Conservation (phyloP, 2,797 vertebrate genomes). For the Channallabes apus region DNA sequence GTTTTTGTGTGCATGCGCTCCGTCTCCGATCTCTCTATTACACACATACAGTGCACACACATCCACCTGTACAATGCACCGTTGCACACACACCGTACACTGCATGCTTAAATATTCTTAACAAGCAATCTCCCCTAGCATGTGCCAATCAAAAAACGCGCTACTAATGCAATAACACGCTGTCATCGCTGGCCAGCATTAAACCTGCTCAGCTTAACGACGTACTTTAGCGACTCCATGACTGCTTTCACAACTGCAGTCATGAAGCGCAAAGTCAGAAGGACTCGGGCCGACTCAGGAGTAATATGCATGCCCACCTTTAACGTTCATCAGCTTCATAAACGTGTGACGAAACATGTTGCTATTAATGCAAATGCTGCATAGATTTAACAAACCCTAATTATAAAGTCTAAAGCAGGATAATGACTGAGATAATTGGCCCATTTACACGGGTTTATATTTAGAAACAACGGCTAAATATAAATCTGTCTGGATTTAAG, state of each 20-base stretch:
- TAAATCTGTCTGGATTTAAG: constrained; percentile 14
- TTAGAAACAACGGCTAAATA: neutral
- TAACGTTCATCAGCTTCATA: constrained; percentile 32
- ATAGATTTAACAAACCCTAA: neutral
- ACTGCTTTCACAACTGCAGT: neutral
- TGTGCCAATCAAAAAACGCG: constrained; percentile 32
- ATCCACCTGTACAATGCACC: neutral
- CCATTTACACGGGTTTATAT: constrained; percentile 6
- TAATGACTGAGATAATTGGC: neutral
- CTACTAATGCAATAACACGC: constrained; percentile 27
- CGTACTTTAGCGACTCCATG: constrained; percentile 1
- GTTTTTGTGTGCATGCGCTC: constrained; percentile 53
- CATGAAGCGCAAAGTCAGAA: constrained; percentile 9
- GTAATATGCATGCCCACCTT: constrained; percentile 18
- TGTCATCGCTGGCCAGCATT: constrained; percentile 32
- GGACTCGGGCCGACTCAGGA: neutral
- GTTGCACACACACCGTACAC: constrained; percentile 27
- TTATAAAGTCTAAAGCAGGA: neutral
- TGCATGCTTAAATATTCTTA: constrained; percentile 48
- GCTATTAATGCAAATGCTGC: too few relatives aligned
- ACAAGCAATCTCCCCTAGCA: constrained; percentile 37
- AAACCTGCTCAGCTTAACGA: constrained; percentile 9
- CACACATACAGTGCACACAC: constrained; percentile 14
- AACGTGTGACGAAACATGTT: neutral
- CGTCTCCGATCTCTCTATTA: constrained; percentile 34